A percentile compares a stretch with the other conserved stretches of the same genome.
Conservation (phyloP, 2,113 vertebrate genomes). For the Cinclus cinclus region DNA sequence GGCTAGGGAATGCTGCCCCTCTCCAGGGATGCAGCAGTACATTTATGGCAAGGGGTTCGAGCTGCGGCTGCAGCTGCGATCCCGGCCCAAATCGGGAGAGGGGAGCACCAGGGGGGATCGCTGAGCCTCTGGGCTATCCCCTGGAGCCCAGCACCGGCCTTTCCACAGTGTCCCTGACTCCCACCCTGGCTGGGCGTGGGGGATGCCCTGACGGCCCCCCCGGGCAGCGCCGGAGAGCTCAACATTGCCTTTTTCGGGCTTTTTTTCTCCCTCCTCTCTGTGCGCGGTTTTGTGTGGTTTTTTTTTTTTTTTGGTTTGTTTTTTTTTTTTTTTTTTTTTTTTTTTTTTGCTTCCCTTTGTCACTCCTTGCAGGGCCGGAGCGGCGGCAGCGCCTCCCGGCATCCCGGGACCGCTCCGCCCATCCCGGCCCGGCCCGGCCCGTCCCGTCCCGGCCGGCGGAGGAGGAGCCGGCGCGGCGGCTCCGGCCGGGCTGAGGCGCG, state of each 20-base stretch:
- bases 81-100: not conserved
- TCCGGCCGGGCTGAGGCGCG: not conserved
- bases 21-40: not conserved
- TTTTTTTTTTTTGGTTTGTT: too few species aligned
- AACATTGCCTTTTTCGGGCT: constrained; percentile 56
- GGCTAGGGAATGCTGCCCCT: not conserved
- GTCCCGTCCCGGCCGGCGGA: not conserved
- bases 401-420: not conserved
- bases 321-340: not conserved
- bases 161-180: not conserved
- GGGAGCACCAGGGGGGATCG: not conserved
- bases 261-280: not conserved
- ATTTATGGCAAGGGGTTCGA: not conserved
- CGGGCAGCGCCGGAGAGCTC: not conserved
- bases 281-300: not conserved
- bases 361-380: not conserved
- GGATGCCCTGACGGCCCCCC: not conserved
- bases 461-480: not conserved
- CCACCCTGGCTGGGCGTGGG: not conserved
- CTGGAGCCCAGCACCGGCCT: not conserved
- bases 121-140: not conserved
- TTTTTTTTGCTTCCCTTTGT: accelerated
- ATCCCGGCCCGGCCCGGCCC: not conserved
- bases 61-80: not conserved
- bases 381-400: not conserved